Percentiles rank a stretch among this genome's conserved stretches.
Conservation (phyloP, 2,888 invertebrate species). For the Thymelicus lineola region DNA sequence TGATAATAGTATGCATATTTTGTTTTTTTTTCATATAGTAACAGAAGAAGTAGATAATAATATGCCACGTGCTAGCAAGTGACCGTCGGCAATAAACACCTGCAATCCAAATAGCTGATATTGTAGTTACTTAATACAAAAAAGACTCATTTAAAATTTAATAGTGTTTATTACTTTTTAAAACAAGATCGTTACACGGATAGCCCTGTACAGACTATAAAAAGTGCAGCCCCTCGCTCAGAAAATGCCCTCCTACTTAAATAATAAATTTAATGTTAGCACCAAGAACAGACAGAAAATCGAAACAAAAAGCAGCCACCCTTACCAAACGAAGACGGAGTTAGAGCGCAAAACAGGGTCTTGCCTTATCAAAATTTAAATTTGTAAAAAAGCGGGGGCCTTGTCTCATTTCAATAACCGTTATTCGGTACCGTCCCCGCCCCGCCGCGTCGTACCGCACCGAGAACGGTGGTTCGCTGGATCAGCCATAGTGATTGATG, state of each 20-base stretch:
- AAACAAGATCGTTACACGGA: constrained; percentile 32
- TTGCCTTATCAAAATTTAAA: constrained; percentile 85
- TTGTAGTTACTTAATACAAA: neutral
- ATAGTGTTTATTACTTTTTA: constrained; percentile 16
- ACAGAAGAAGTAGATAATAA: no score
- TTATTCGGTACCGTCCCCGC: constrained; percentile 67
- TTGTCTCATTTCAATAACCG: constrained; percentile 85
- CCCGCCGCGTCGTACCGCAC: constrained; percentile 47
- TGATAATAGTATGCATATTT: no score
- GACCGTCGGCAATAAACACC: no score
- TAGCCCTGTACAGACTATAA: constrained; percentile 15
- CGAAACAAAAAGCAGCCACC: constrained; percentile 73
- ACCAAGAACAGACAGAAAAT: constrained; percentile 66
- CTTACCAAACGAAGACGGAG: constrained; percentile 72
- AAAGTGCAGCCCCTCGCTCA: constrained; percentile 24
- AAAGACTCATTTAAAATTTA: constrained; percentile 7
- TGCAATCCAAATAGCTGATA: no score
- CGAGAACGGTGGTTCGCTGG: constrained; percentile 44
- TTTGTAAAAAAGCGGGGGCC: constrained; percentile 82
- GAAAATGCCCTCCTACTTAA: constrained; percentile 41
- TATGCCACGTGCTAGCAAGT: no score
- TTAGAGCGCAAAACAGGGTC: constrained; percentile 80
- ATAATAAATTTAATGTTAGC: constrained; percentile 55
- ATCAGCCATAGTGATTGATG: constrained; percentile 82
- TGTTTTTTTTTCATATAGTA: no score